Conservation (phyloP, 2,113 vertebrate genomes). For the Eulemur rufifrons region DNA sequence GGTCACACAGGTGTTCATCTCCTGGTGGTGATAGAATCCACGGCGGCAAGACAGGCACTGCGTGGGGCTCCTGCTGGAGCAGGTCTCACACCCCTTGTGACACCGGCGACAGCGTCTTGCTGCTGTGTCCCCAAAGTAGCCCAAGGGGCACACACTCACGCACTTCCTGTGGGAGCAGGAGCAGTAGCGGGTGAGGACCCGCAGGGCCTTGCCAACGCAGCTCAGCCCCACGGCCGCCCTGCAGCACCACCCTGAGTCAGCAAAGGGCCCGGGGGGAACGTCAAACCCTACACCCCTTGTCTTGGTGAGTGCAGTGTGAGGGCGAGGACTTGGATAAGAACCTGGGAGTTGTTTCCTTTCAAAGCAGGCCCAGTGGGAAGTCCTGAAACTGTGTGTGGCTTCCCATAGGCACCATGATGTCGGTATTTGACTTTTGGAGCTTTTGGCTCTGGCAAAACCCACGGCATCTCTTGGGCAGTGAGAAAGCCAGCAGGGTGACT, state of each 20-base stretch:
- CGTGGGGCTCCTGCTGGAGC: constrained; percentile 75
- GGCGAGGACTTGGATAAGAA: neutral
- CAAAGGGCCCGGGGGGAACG: neutral
- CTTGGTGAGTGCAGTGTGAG: neutral
- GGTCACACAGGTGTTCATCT: constrained; percentile 83
- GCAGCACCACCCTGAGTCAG: neutral
- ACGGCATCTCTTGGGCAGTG: accelerated
- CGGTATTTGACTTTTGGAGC: neutral
- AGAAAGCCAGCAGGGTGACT: too few species aligned
- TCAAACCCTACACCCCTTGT: neutral
- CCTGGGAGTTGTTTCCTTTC: too few species aligned
- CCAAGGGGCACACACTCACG: constrained; percentile 88
- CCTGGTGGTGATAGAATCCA: constrained; percentile 87
- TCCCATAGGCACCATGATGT: neutral
- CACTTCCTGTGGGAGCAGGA: constrained; percentile 86
- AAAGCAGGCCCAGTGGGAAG: neutral
- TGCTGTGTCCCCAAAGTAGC: constrained; percentile 85
- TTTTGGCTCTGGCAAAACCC: neutral
- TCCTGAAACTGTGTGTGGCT: neutral
- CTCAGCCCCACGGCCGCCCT: too few species aligned
- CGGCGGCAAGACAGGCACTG: constrained; percentile 89
- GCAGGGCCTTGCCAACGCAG: neutral
- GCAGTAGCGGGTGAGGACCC: neutral
- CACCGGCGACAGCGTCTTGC: constrained; percentile 89
- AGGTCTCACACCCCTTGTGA: constrained; percentile 90